Evolutionary conservation across 2,888 invertebrate species (phyloP), one percentile per base, ranked within the genome.

Genomic region (Mythimna pallens): DNA sequence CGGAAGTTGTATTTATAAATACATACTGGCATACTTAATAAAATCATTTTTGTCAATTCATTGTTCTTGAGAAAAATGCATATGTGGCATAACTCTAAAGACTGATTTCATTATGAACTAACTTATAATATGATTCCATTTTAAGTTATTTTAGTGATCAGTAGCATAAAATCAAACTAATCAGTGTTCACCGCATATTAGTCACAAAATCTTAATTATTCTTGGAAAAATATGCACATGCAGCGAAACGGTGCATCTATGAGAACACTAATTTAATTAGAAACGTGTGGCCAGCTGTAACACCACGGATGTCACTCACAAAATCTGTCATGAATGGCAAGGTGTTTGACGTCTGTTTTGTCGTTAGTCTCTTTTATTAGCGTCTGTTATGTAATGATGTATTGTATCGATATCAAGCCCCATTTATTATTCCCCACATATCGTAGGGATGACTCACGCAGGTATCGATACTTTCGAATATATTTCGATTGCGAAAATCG

Each of bases 401-500:
- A 64, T 73, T 76, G 65, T 79, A 72, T 70, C 65, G 57, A 66
- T 74, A 79, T 76, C 55, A 58, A 66, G 7, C 25, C 20, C 50
- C 59, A 78, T 76, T 80, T 80, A 71, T 76, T 83, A 73, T 74
- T 76, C 72, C n/a, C 59, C 50, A 65, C 77, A 75, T 58, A 69
- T 47, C 65, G 43, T 62, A 70, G 59, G 71, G 40, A 64, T 79
- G 68, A 80, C 62, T 74, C 68, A 78, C 22, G 9, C 30, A 22
- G 9, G 30, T 72, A 64, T 68, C 71, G 70, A 72, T 71, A 72
- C 70, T 80, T 85, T 76, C 74, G 63, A 79, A 82, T 81, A 76
- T 62, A 76, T 64, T 30, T 65, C 65, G 70, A 81, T 82, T 79
- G 73, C 76, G 72, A 65, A 80, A 81, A 82, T 81, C 66, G 70